Evolutionary conservation across 2,113 vertebrate species (phyloP).

Genomic region (Diadophis punctatus): DNA sequence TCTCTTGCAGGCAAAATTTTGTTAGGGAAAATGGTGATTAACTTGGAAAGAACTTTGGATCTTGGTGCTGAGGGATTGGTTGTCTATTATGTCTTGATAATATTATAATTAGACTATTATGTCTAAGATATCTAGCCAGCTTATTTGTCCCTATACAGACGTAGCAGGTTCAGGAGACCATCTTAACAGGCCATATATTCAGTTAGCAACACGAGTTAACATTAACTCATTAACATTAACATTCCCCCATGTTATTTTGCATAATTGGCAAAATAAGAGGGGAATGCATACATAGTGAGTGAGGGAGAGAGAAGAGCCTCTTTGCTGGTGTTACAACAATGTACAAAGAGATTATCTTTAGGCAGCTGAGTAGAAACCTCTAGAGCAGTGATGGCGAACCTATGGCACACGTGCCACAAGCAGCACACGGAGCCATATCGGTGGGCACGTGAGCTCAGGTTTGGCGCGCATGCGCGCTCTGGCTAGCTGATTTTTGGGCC

Average conservation of each 20-base stretch:
- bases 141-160: background rate
- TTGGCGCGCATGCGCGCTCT: too few relatives aligned
- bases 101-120: background rate
- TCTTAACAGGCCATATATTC: background rate
- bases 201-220: background rate
- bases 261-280: background rate
- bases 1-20: background rate
- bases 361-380: background rate
- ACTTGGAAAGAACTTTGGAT: background rate
- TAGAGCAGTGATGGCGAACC: too few relatives aligned
- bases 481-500: too few relatives aligned
- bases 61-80: background rate
- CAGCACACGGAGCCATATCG: too few relatives aligned
- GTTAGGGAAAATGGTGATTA: background rate
- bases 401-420: too few relatives aligned
- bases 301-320: background rate
- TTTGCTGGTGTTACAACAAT: background rate
- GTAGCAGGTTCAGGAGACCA: background rate
- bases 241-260: background rate
- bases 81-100: background rate
- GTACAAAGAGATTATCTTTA: background rate
- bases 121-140: background rate
- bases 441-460: too few relatives aligned
- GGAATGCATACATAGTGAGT: background rate
- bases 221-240: background rate